These are phyloP conservation scores for Chelidonichthys spinosus DNA, from an alignment of 2,797 vertebrate species.

Conservation along the genomic window DNA sequence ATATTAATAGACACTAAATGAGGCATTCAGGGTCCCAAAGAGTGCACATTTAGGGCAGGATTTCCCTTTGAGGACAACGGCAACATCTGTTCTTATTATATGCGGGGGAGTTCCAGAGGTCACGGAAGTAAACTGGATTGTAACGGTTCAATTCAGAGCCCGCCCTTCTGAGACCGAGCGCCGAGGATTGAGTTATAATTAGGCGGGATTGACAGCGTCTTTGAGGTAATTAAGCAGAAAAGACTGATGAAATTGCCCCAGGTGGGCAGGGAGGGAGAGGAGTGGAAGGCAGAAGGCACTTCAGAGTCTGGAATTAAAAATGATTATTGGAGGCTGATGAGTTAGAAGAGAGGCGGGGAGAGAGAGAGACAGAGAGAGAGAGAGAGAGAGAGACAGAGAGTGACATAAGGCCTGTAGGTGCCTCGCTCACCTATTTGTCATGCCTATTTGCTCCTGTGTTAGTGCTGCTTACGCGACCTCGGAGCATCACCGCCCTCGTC, in stretches of 20 bases:
- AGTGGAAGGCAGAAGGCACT: conserved; percentile 57
- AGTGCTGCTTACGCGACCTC: conserved; percentile 59
- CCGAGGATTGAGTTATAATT: conserved; percentile 77
- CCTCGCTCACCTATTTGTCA: conserved; percentile 68
- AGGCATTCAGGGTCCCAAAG: conserved; percentile 40
- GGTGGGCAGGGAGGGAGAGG: conserved; percentile 60
- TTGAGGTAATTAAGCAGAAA: conserved; percentile 81
- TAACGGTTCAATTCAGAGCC: conserved; percentile 70
- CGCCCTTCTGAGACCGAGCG: conserved; percentile 52
- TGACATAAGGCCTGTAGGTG: conserved; percentile 21
- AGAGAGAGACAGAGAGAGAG: not conserved
- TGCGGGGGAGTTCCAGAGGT: conserved; percentile 48
- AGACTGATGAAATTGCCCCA: conserved; percentile 76
- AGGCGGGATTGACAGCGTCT: conserved; percentile 80
- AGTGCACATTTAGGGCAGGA: conserved; percentile 25
- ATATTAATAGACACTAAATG: conserved; percentile 48
- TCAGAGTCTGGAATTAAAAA: conserved; percentile 71
- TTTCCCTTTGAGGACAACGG: conserved; percentile 34
- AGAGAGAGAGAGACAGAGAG: conserved; percentile 17
- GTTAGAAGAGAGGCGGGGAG: conserved; percentile 24
- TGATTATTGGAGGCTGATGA: conserved; percentile 70
- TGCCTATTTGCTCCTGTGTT: conserved; percentile 68
- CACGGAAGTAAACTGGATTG: conserved; percentile 62
- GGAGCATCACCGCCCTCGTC: conserved; percentile 58
- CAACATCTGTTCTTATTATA: conserved; percentile 65